Base-by-base conservation (phyloP, 1,140 invertebrate species). In the Proales similis region DNA sequence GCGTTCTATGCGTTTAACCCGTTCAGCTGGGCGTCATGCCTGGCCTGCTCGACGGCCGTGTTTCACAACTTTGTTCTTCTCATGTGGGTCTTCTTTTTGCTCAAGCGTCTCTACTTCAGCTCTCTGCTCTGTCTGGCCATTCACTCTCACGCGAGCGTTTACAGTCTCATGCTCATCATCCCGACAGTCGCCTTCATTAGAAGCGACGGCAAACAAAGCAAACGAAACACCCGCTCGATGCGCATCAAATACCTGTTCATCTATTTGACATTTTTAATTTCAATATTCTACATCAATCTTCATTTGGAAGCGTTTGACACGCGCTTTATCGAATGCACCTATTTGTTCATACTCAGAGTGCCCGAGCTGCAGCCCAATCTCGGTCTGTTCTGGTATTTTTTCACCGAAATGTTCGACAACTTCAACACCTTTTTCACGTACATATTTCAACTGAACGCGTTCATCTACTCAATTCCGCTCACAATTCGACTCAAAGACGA, bases 321-420 rank as follows among this genome's bases (percentile, higher is more conserved):
- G 6, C 24, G 62, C 17, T 65, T 63, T 24, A 24, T 63, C 17
- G 11, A 32, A 19, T 62, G 38, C 45, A 63, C 33, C 19, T 33
- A 64, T 42, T 33, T 29, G 72, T 75, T 66, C 68, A 78, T 75
- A 49, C 63, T 78, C 24, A 69, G 81, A 43, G 88, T 94, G 19
- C 87, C 88, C 20, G 92, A 98, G 78, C 78, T 97, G 43, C 86
- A 88, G 66, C 94, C 94, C 20, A 98, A 97, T 71, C 88, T 95
- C 69, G 94, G 94, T 2, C 77, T 98, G 0, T 98, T 95, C 74
- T 99, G 94, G 94, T 98, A 98, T 73, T 98, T 98, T 74, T 98
- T 98, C 71, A 95, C 90, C 0, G 93, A 98, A 79, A 94, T 98
- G 88, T 99, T 99, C 81, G 92, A 98, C 69, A 93, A 98, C 75